A percentile compares a stretch with the other conserved stretches of the same genome.
Conservation (phyloP, 92 coral and sea anemone genomes). For the Chrysogorgia sp. region DNA sequence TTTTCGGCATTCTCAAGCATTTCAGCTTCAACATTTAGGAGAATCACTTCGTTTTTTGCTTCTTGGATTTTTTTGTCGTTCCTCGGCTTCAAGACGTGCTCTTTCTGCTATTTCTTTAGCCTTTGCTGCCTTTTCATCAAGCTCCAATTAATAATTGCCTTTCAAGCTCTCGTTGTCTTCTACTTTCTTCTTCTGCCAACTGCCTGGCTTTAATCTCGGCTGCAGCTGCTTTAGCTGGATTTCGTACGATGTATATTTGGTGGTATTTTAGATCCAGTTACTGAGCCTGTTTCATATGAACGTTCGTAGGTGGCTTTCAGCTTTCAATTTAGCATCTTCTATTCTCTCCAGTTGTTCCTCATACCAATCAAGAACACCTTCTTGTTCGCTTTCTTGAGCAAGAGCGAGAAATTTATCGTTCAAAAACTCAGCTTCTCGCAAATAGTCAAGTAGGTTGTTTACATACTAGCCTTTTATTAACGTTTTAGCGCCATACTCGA, state of each 20-base stretch:
- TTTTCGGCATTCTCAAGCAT: conserved; percentile 12
- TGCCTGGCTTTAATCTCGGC: no score
- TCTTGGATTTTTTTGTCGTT: conserved; percentile 48
- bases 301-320: conserved; percentile 30
- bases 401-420: conserved; percentile 20
- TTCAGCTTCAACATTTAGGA: conserved; percentile 41
- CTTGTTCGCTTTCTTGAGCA: no score
- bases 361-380: conserved; percentile 30
- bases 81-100: conserved; percentile 24
- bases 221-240: no score
- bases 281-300: conserved; percentile 14
- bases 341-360: conserved; percentile 47
- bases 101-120: conserved; percentile 33
- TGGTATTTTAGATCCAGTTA: no score
- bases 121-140: no score
- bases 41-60: conserved; percentile 40
- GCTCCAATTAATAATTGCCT: no score
- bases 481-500: no score
- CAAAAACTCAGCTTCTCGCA: conserved; percentile 34
- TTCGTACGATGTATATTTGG: not conserved
- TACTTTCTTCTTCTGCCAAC: no score
- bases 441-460: conserved; percentile 20
- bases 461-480: conserved; percentile 46
- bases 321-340: conserved; percentile 22
- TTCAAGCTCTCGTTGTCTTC: no score